Base-by-base conservation (phyloP, 2,797 vertebrate species). In the Sebastes cheni region DNA sequence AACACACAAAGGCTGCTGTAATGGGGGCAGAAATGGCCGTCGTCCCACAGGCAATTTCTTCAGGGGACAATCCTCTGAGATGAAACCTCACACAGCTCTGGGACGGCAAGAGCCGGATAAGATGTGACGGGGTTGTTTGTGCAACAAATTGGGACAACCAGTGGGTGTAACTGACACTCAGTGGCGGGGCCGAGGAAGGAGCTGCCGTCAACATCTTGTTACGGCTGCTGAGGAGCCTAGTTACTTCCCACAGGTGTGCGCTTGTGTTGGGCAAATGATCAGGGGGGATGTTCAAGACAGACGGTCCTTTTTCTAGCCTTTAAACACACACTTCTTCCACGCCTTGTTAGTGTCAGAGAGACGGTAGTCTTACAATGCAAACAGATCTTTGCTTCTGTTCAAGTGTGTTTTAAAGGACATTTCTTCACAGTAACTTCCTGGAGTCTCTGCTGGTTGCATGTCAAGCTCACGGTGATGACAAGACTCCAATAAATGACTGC, bases 71-170 rank as follows among this genome's bases (percentile, higher is more conserved):
- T 85, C 75, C 82, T 88, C 78, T 54, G 84, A 84, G 85, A 83
- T 85, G 86, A 86, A 91, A 83, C 32, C 81, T 88, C 67, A 69
- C 64, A 73, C 42, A 42, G 82, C 83, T 82, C 83, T 10, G 73
- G 68, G 81, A 86, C 30, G 76, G 90, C 80, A 66, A 68, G 84
- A 13, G 75, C 72, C 3, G n/a, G 81, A 81, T 82, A 75, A 83
- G 80, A 88, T 25, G 73, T 85, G 86, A 84, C 42, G 3, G 80
- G 82, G 73, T 70, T 85, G 88, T 92, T 94, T 92, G 84, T 83
- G 86, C 81, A 81, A 85, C 84, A 83, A 86, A 76, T 83, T 74
- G 86, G 78, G 87, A 88, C 78, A 60, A 77, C 20, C 55, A 67
- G 52, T 70, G 62, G 80, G 78, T 71, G 83, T 67, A 82, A 90